Evolutionary conservation across 2,797 vertebrate species (phyloP), one percentile per base, ranked within the genome.

Genomic region (Myiotriccus ornatus): DNA sequence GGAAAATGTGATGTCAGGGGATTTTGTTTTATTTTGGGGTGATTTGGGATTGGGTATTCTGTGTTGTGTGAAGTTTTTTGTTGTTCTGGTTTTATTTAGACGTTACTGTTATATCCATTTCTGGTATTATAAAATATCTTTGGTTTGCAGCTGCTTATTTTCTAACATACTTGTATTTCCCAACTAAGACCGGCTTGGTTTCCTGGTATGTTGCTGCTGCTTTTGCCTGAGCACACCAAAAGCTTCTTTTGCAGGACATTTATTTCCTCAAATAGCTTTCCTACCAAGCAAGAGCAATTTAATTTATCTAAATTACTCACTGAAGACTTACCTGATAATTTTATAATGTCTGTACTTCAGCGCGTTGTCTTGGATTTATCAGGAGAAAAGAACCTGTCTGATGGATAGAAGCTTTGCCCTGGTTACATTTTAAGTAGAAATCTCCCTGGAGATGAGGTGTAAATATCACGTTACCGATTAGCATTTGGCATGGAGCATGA

Each of bases 361-460:
- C 32, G 7, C 3, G 0, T 78, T 59, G 27, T 82, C 71, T 70
- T 25, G n/a, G 41, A 68, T 90, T 90, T 95, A 60, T 84, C 64
- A 23, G 46, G 24, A 62, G 65, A 81, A 77, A 60, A 86, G 34
- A 64, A 90, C 27, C 37, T 63, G 52, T 35, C 53, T 85, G 89
- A 47, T 50, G 64, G 56, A 44, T 56, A 28, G 64, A 62, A 62
- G 60, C 57, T 84, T 81, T 94, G 85, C 39, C 81, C 92, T 89
- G 90, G 73, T 94, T 95, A 41, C 95, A 96, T 96, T 89, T 90
- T 91, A 88, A 96, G 75, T 68, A 93, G 90, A 52, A 35, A 76
- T 84, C 77, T 83, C 86, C 44, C 44, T 92, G 89, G 75, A 89
- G 92, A 94, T 80, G 50, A 62, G 41, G 55, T 84, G 39, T 86